Conservation (phyloP, 2,797 vertebrate genomes). For the Sparidentex hasta region DNA sequence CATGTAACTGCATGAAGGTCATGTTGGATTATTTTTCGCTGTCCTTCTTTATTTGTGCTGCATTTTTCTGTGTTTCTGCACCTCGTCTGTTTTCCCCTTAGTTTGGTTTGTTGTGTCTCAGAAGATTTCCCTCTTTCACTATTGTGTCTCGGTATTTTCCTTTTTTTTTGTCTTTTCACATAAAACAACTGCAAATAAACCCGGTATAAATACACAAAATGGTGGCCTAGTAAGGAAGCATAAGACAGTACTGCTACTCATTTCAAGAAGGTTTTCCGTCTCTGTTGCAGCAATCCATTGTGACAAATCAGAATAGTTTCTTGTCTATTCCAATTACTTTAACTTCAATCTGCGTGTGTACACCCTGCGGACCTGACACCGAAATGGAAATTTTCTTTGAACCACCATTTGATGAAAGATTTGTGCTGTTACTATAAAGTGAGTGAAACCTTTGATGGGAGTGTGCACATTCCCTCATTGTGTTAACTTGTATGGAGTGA, state of each 20-base stretch:
- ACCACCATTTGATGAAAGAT: conserved; percentile 46
- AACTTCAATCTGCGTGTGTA: conserved; percentile 32
- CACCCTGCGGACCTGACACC: conserved; percentile 32
- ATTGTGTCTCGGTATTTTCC: neutral
- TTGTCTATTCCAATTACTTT: conserved; percentile 45
- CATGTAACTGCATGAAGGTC: conserved; percentile 4
- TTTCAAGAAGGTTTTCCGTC: conserved; percentile 28
- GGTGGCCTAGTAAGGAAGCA: neutral
- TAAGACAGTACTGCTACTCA: neutral
- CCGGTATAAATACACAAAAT: conserved; percentile 17
- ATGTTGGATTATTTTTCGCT: neutral
- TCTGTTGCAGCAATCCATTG: neutral
- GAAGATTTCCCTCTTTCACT: neutral
- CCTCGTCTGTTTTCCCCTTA: neutral
- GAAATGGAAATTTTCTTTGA: conserved; percentile 60
- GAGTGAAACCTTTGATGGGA: conserved; percentile 26
- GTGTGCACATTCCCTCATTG: conserved; percentile 4
- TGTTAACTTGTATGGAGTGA: conserved; percentile 39
- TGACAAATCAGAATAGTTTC: conserved; percentile 24
- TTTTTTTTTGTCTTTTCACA: neutral
- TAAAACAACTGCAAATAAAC: neutral
- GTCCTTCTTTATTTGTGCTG: neutral
- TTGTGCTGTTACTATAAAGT: conserved; percentile 36
- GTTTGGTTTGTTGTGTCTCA: neutral
- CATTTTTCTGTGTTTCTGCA: neutral